Conservation (phyloP, 1,140 invertebrate genomes). For the Drosophila pallidifrons region DNA sequence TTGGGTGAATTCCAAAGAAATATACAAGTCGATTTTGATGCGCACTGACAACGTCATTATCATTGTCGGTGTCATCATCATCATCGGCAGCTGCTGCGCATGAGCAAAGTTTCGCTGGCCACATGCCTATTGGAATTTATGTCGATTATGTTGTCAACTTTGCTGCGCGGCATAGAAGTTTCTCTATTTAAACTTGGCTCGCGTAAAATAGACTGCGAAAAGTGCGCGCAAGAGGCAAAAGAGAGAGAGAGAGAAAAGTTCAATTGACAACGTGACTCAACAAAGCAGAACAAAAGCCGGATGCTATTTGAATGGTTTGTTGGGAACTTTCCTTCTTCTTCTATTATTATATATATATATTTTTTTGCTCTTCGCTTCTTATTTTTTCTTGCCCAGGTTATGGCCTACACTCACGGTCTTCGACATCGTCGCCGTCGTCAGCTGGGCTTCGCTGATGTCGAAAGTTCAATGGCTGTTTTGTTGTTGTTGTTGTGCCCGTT, state of each 20-base stretch:
- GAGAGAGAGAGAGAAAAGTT: slow-evolving; percentile 45
- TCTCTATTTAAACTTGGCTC: slow-evolving; percentile 75
- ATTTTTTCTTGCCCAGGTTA: slow-evolving; percentile 35
- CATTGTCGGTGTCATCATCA: neutral
- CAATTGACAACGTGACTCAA: slow-evolving; percentile 79
- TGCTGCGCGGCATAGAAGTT: slow-evolving; percentile 57
- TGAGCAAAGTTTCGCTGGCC: slow-evolving; percentile 62
- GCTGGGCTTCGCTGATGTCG: slow-evolving; percentile 25
- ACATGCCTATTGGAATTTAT: slow-evolving; percentile 78
- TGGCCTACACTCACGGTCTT: slow-evolving; percentile 34
- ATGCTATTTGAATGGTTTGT: slow-evolving; percentile 17
- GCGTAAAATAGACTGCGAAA: slow-evolving; percentile 70
- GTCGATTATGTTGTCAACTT: slow-evolving; percentile 81
- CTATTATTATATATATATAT: too few relatives aligned
- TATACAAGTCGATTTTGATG: slow-evolving; percentile 1
- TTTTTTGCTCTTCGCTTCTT: too few relatives aligned
- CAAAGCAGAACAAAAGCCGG: slow-evolving; percentile 39
- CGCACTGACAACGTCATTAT: slow-evolving; percentile 4
- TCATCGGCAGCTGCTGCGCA: slow-evolving; percentile 28
- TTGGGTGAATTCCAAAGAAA: slow-evolving; percentile 32
- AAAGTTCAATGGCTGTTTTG: neutral
- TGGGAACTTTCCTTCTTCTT: slow-evolving; percentile 49
- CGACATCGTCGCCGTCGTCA: slow-evolving; percentile 23
- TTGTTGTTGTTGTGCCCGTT: neutral
- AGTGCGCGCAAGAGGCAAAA: neutral